Conservation (phyloP, 2,797 vertebrate genomes). For the Spheniscus humboldti region DNA sequence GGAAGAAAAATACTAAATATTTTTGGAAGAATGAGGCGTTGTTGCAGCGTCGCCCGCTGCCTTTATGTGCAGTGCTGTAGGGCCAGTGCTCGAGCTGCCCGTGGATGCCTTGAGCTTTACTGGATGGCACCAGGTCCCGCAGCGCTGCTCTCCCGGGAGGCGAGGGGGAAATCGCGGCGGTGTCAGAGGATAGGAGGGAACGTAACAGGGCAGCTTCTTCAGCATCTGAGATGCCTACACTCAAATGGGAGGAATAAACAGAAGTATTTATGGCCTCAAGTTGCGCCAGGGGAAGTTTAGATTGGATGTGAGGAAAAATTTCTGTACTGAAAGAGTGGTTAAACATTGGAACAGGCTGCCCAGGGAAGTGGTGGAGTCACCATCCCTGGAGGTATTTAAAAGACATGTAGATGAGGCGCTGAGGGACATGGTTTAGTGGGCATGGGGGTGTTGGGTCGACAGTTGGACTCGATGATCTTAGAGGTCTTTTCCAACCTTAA, state of each 20-base stretch:
- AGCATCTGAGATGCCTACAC: background rate
- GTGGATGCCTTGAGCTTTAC: background rate
- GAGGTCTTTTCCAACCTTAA: too few relatives aligned
- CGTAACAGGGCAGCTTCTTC: background rate
- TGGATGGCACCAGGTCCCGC: background rate
- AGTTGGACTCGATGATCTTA: too few relatives aligned
- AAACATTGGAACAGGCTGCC: too few relatives aligned
- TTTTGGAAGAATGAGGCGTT: background rate
- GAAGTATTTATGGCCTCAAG: too few relatives aligned
- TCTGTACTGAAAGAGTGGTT: too few relatives aligned
- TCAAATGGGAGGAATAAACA: background rate
- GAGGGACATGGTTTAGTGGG: too few relatives aligned
- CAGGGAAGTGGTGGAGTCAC: too few relatives aligned
- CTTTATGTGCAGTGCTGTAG: background rate
- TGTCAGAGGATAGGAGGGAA: background rate
- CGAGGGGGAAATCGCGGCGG: fast-evolving
- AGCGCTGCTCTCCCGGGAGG: background rate
- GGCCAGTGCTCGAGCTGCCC: background rate
- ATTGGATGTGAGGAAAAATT: too few relatives aligned
- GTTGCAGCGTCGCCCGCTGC: background rate
- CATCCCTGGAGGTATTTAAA: too few relatives aligned
- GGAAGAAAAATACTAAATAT: background rate
- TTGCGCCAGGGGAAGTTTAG: too few relatives aligned
- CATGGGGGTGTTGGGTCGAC: too few relatives aligned
- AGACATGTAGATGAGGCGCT: too few relatives aligned